A percentile compares a stretch with the other conserved stretches of the same genome.
Conservation (phyloP, 2,113 vertebrate species). For the Misgurnus anguillicaudatus region DNA sequence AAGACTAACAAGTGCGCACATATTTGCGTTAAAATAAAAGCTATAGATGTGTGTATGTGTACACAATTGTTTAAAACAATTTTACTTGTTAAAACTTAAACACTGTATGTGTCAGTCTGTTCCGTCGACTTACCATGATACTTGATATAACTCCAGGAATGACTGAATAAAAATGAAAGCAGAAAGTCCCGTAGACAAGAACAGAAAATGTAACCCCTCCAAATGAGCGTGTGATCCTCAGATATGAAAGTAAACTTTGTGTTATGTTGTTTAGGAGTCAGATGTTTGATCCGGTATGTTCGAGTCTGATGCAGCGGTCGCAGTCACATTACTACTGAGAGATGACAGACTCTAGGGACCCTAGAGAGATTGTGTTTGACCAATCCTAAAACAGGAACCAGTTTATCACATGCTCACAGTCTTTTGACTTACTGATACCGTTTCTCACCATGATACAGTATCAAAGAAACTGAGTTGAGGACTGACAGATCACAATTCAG, state of each 20-base stretch:
- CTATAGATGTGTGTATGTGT: too few species aligned
- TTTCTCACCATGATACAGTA: background rate
- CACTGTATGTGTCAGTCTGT: background rate
- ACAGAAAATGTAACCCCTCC: background rate
- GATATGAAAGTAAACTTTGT: background rate
- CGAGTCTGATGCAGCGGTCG: background rate
- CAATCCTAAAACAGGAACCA: background rate
- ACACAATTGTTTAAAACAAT: too few species aligned
- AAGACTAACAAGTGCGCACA: too few species aligned
- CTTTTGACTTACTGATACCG: background rate
- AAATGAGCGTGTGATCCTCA: background rate
- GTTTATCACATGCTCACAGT: background rate
- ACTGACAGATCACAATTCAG: too few species aligned
- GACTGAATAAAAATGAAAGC: background rate
- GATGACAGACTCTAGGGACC: background rate
- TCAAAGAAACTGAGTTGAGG: slow-evolving; percentile 9
- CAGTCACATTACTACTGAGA: background rate
- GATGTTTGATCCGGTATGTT: background rate
- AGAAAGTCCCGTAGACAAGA: background rate
- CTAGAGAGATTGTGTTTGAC: background rate
- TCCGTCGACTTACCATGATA: slow-evolving; percentile 7
- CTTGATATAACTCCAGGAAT: background rate
- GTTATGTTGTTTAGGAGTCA: background rate
- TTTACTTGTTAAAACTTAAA: background rate
- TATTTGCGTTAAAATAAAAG: too few species aligned